Evolutionary conservation across 1,140 invertebrate species (phyloP), one percentile per base, ranked within the genome.

Genomic region (Tigriopus japonicus): DNA sequence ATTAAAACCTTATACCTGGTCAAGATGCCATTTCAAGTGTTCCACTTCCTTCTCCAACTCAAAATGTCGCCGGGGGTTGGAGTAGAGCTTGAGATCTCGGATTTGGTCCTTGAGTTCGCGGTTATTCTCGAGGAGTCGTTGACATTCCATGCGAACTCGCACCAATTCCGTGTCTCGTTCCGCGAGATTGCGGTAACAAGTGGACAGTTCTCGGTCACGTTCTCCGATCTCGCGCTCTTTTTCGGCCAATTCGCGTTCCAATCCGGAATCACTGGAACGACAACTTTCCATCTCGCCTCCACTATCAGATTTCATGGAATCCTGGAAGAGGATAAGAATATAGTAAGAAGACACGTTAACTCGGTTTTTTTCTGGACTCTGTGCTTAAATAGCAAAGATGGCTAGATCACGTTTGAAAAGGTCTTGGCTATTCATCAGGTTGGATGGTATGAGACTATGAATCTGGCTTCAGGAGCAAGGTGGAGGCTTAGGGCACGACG

Each of bases 31-130:
- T 23, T 58, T 23, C 24, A 58, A 41, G 40, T 58, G 23, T 58
- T 58, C 56, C 28, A 58, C 42, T 23, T 58, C 56, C 40, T 58
- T 58, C 56, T 58, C 23, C 5, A 58, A 17, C 24, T 58, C 56
- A 7, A 28, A 13, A 7, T 35, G 15, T 41, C 40, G 28, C n/a
- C 40, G 13, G 35, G 56, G 56, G 17, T 58, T 58, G 40, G 56
- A 58, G 6, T 35, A 28, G 12, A 17, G 23, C 40, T 58, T 28
- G n/a, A 58, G 23, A 17, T 58, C 13, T n/a, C 42, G 28, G 56
- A 58, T 40, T 23, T 58, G 23, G 14, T 28, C 23, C 40, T 17
- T 58, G 5, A 58, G 23, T 23, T 58, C 40, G 23, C 23, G 40
- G 56, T 58, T 58, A 17, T 58, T n/a, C 23, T 23, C 15, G 40